phyloP scores from a whole-genome alignment of 1,140 invertebrate genomes.

The Penaeus vannamei region DNA sequence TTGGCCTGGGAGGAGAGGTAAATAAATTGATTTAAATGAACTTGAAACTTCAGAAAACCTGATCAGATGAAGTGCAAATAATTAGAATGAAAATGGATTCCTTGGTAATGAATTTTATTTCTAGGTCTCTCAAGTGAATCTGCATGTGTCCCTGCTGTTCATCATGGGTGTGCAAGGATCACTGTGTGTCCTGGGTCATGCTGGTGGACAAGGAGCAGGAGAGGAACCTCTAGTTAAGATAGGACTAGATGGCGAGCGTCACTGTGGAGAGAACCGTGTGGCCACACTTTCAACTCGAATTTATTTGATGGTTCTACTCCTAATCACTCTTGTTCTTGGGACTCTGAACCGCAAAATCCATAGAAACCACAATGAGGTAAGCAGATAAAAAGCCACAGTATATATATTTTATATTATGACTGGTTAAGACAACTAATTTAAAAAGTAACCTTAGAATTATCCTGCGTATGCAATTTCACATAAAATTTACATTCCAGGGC shows the following conservation, averaged over 20 bases:
- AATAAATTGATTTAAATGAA: neutral
- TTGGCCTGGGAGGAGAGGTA: conserved; percentile 58
- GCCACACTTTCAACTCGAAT: conserved; percentile 53
- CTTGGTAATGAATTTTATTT: neutral
- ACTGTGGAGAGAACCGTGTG: conserved; percentile 44
- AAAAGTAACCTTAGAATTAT: no score
- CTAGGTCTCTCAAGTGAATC: conserved; percentile 59
- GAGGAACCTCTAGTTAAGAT: conserved; percentile 46
- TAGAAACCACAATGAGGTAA: conserved; percentile 63
- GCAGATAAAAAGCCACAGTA: neutral
- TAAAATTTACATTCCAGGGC: conserved; percentile 13
- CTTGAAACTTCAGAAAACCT: neutral
- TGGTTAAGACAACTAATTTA: no score
- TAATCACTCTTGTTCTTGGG: conserved; percentile 44
- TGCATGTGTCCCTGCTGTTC: conserved; percentile 53
- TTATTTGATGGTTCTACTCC: conserved; percentile 47
- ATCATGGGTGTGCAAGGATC: conserved; percentile 53
- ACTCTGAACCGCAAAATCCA: conserved; percentile 53
- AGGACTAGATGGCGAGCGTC: conserved; percentile 24
- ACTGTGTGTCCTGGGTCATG: conserved; percentile 51
- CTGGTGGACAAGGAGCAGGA: conserved; percentile 28
- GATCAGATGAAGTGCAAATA: neutral
- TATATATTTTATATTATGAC: neutral
- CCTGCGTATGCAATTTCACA: no score
- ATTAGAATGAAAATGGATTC: neutral